Conservation (phyloP, 2,888 invertebrate species). For the Scaptomyza cyrtandrae region DNA sequence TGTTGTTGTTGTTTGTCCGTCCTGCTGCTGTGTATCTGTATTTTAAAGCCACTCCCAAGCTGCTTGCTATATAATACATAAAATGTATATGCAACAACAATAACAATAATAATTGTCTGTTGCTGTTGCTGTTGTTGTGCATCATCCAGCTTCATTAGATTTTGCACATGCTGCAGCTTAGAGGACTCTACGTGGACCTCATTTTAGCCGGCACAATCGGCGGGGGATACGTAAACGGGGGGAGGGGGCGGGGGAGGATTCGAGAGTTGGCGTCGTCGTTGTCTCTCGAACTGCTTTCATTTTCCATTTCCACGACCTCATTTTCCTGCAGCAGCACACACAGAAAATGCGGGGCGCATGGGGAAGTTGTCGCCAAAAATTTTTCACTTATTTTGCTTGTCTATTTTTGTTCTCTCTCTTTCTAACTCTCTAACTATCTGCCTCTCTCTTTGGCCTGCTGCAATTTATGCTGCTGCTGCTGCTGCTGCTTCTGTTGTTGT, state of each 20-base stretch:
- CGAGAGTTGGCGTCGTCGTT: slow-evolving; percentile 25
- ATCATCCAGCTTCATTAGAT: slow-evolving; percentile 38
- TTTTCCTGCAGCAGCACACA: slow-evolving; percentile 57
- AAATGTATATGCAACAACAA: slow-evolving; percentile 37
- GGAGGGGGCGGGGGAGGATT: neutral
- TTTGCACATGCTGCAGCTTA: slow-evolving; percentile 35
- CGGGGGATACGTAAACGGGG: too few species aligned
- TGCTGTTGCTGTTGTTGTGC: slow-evolving; percentile 23
- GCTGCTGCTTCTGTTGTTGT: slow-evolving; percentile 26
- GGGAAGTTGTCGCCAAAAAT: slow-evolving; percentile 33
- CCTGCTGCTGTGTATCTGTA: slow-evolving; percentile 13
- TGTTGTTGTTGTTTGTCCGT: slow-evolving; percentile 1
- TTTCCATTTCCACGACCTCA: slow-evolving; percentile 84
- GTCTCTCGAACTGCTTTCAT: slow-evolving; percentile 82
- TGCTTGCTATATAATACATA: slow-evolving; percentile 21
- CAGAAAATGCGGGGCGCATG: neutral
- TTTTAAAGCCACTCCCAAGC: slow-evolving; percentile 73
- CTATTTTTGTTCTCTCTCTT: slow-evolving; percentile 35
- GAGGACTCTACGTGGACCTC: slow-evolving; percentile 32
- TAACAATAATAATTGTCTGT: slow-evolving; percentile 18
- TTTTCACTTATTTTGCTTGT: slow-evolving; percentile 48
- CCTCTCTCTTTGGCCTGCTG: slow-evolving; percentile 25
- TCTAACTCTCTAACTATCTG: neutral
- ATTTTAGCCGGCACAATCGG: slow-evolving; percentile 48
- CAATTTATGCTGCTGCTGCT: slow-evolving; percentile 53